Percentiles rank a stretch among this genome's conserved stretches.
These are phyloP conservation scores for Meles meles DNA, from an alignment of 2,113 vertebrate genomes.

Conservation along the genomic window DNA sequence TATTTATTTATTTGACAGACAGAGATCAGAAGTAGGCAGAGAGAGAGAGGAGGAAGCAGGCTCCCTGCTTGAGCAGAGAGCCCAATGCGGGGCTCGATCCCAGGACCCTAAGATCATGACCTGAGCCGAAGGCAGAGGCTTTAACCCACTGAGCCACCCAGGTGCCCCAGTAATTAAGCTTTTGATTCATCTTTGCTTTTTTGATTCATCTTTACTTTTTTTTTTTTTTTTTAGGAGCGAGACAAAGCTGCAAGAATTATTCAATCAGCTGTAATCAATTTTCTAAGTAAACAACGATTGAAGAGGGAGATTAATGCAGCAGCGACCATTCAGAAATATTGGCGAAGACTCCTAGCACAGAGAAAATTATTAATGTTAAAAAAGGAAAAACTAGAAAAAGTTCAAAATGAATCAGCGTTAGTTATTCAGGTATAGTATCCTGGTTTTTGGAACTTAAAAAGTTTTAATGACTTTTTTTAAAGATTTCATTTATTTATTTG, in stretches of 20 bases:
- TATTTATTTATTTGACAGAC: no score
- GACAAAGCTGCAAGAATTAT: constrained; percentile 86
- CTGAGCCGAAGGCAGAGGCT: no score
- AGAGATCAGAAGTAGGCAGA: no score
- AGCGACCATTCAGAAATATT: constrained; percentile 85
- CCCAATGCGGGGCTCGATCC: no score
- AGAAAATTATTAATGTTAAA: constrained; percentile 76
- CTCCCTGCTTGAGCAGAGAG: no score
- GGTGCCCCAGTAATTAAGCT: not conserved
- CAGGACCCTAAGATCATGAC: no score
- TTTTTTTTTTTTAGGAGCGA: constrained; percentile 80
- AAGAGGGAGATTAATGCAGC: constrained; percentile 80
- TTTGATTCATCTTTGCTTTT: not conserved
- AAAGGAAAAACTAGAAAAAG: constrained; percentile 75
- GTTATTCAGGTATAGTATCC: constrained; percentile 87
- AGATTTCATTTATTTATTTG: no score
- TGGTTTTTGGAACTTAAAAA: not conserved
- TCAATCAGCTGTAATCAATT: constrained; percentile 79
- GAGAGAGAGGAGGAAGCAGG: no score
- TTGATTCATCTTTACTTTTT: not conserved
- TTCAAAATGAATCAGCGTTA: constrained; percentile 80
- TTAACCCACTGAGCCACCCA: no score
- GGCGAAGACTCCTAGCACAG: constrained; percentile 83
- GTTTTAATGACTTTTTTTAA: not conserved
- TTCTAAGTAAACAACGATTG: constrained; percentile 77